Evolutionary conservation across 2,113 vertebrate genomes (phyloP), one percentile per base, ranked within the genome.

Genomic region (Mirza zaza): DNA sequence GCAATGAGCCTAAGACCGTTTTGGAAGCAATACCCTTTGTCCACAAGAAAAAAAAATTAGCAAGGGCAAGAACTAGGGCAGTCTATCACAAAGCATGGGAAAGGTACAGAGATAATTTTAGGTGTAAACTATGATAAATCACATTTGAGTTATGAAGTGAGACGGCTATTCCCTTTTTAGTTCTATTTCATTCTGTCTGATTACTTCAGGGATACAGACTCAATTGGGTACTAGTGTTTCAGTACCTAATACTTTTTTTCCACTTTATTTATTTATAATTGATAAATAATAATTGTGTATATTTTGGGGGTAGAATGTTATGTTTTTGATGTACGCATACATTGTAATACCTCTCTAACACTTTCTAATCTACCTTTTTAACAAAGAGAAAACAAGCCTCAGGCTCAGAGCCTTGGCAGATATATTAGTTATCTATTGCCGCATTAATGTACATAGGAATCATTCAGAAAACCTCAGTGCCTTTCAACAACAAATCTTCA

Each of bases 201-300:
- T 94, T 80, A 75, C 85, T 92, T 96, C 32, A 45, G 55, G 39
- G 50, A 92, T 57, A 50, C 73, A 82, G 39, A 86, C n/a, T 82
- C 48, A 48, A 1, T 55, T 25, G 59, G 21, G 36, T 61, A 17
- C 63, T 70, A 57, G 34, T n/a, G 32, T 79, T 63, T 87, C 77
- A 57, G 82, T 25, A 67, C 14, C 23, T 57, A 77, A 90, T 14
- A 20, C 10, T 57, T n/a, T 32, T 79, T n/a, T 52, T 23, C 32
- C 39, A 27, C 36, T 73, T 48, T 50, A 32, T 48, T 76, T 48
- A 48, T 32, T 76, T 76, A 50, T 48, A 18, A 50, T n/a, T 23
- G 34, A n/a, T 34, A 55, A 50, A 77, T 34, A 50, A 55, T 55
- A 55, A 21, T 36, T 13, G 20, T 55, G 10, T 55, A 55, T 79